Evolutionary conservation across 2,797 vertebrate species (phyloP).

Genomic region (Onychomys torridus): DNA sequence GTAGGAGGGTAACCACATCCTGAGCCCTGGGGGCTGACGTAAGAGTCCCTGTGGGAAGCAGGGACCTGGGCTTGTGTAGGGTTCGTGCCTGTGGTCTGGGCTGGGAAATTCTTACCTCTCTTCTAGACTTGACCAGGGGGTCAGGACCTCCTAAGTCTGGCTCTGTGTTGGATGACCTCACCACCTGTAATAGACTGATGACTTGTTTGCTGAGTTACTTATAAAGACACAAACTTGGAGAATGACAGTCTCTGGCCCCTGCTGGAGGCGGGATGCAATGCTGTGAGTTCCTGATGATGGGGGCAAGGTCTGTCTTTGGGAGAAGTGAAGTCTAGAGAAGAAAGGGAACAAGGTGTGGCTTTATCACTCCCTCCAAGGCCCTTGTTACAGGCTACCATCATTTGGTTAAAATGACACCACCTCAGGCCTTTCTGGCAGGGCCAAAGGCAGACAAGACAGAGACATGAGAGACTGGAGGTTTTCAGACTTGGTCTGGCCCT

Average conservation of each 20-base stretch:
- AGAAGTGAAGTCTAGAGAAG: neutral
- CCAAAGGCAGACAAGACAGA: neutral
- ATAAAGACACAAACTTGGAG: neutral
- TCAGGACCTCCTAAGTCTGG: neutral
- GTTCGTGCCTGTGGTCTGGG: neutral
- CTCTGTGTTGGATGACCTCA: neutral
- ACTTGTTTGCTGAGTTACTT: neutral
- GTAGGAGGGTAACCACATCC: neutral
- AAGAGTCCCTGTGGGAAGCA: neutral
- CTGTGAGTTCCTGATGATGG: neutral
- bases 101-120: neutral
- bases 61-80: neutral
- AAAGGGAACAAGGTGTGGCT: no score
- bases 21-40: neutral
- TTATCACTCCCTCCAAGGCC: neutral
- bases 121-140: neutral
- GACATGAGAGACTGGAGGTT: neutral
- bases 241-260: neutral
- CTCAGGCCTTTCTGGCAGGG: neutral
- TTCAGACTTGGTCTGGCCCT: neutral
- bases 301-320: neutral
- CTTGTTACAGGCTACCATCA: neutral
- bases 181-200: neutral
- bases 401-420: neutral
- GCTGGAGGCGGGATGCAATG: neutral